phyloP scores from a whole-genome alignment of 2,113 vertebrate species.

The Cryptomyrus ogoouensis region DNA sequence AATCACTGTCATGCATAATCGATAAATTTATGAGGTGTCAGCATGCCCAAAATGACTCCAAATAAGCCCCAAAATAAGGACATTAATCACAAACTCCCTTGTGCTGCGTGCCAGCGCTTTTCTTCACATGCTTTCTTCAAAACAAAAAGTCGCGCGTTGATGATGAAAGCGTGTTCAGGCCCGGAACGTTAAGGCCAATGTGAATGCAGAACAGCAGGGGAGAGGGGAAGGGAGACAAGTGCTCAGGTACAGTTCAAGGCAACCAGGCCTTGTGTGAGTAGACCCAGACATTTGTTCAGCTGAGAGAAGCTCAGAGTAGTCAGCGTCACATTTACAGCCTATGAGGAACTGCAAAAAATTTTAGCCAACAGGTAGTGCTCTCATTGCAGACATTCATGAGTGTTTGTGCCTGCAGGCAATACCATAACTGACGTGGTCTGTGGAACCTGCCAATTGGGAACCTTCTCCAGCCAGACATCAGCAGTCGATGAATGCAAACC shows the following conservation, averaged over 20 bases:
- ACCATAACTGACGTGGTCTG: slow-evolving; percentile 43
- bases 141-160: not conserved
- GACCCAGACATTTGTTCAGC: not conserved
- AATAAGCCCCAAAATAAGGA: not conserved
- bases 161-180: not conserved
- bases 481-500: slow-evolving; percentile 17
- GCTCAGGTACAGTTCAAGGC: not conserved
- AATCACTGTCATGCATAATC: not conserved
- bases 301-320: not conserved
- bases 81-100: not conserved
- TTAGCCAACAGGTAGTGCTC: not conserved
- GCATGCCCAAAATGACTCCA: not conserved
- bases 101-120: not conserved
- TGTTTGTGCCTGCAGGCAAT: slow-evolving; percentile 32
- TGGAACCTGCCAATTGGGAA: slow-evolving; percentile 32
- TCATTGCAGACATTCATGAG: not conserved
- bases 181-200: not conserved
- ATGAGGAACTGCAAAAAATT: not conserved
- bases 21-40: not conserved
- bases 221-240: not conserved
- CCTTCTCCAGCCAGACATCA: slow-evolving; percentile 34
- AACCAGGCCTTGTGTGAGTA: not conserved
- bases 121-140: not conserved
- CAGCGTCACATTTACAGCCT: not conserved
- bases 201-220: not conserved